A percentile compares a stretch with the other conserved stretches of the same genome.
phyloP scores from a whole-genome alignment of 2,113 vertebrate genomes.

The Cyprinodon tularosa region DNA sequence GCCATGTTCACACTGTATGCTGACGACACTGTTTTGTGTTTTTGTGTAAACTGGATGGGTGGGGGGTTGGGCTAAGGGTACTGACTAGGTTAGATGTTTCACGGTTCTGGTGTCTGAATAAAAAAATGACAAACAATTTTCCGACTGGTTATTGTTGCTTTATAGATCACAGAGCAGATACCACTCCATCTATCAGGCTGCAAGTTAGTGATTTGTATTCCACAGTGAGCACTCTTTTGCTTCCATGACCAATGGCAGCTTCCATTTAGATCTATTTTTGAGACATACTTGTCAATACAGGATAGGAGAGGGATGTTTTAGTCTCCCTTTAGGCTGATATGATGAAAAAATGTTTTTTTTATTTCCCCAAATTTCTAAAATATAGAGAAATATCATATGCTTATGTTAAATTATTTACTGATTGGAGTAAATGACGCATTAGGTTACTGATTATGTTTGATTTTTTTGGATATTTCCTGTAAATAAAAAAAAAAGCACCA shows the following conservation, averaged over 20 bases:
- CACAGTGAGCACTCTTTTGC: conserved; percentile 77
- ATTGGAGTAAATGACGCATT: conserved; percentile 24
- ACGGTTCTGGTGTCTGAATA: conserved; percentile 58
- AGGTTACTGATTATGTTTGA: conserved; percentile 39
- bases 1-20: conserved; percentile 71
- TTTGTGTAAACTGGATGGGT: conserved; percentile 57
- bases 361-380: conserved; percentile 13
- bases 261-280: conserved; percentile 74
- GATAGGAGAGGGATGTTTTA: conserved; percentile 55
- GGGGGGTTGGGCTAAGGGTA: conserved; percentile 27
- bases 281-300: conserved; percentile 65
- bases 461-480: conserved; percentile 42
- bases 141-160: conserved; percentile 64
- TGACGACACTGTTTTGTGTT: conserved; percentile 70
- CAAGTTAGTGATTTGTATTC: conserved; percentile 79
- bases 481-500: conserved; percentile 33
- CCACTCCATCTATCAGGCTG: conserved; percentile 70
- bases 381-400: background rate
- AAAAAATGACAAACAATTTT: conserved; percentile 52
- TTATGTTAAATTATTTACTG: conserved; percentile 3
- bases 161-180: conserved; percentile 72
- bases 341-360: conserved; percentile 28
- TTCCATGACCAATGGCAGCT: conserved; percentile 80
- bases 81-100: conserved; percentile 59
- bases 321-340: conserved; percentile 57